Conservation (phyloP, 1,140 invertebrate species). For the Heliconius hermathena region DNA sequence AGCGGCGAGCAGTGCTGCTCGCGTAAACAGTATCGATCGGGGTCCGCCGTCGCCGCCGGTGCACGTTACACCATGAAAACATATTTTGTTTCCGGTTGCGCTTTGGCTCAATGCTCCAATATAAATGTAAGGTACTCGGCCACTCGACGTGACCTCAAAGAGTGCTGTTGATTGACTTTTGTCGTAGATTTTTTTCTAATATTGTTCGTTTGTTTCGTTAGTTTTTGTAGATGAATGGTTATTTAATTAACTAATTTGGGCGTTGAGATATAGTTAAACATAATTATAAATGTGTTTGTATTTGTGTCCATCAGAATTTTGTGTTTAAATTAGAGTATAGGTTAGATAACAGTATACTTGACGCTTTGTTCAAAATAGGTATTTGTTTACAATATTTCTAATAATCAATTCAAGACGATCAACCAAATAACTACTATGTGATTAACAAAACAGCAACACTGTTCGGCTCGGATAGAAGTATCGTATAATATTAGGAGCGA, state of each 20-base stretch:
- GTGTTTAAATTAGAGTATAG: neutral
- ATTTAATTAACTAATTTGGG: neutral
- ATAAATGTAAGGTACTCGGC: slow-evolving; percentile 16
- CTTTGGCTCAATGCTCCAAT: slow-evolving; percentile 19
- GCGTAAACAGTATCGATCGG: slow-evolving; percentile 45
- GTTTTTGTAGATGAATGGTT: neutral
- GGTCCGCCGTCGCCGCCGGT: slow-evolving; percentile 17
- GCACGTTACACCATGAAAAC: slow-evolving; percentile 37
- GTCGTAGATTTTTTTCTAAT: neutral
- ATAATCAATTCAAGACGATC: neutral
- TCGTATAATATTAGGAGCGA: slow-evolving; percentile 4
- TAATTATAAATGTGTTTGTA: neutral
- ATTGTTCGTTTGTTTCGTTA: neutral
- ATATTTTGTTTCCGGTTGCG: slow-evolving; percentile 39
- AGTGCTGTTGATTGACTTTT: slow-evolving; percentile 30
- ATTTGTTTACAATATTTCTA: no score
- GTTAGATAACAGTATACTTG: neutral
- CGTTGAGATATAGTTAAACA: neutral
- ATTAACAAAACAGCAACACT: neutral
- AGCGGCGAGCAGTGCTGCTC: slow-evolving; percentile 15
- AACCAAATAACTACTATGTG: neutral
- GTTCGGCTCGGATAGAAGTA: neutral
- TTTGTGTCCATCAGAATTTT: neutral
- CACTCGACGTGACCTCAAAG: slow-evolving; percentile 27
- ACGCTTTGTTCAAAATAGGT: neutral